phyloP scores from a whole-genome alignment of 2,113 vertebrate species.

The Oreochromis niloticus region DNA sequence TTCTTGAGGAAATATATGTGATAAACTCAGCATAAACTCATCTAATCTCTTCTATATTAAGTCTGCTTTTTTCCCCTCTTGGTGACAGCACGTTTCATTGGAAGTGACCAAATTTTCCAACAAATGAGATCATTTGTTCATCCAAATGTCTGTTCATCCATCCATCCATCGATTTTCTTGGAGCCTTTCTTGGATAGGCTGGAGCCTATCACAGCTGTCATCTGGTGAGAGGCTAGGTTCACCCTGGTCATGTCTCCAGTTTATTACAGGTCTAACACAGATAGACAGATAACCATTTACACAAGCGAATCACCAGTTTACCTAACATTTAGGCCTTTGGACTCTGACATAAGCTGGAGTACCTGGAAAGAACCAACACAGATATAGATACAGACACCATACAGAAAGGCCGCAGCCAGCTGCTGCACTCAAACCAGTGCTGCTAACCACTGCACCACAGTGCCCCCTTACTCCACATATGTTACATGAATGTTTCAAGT shows the following conservation, averaged over 20 bases:
- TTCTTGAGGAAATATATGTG: background rate
- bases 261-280: background rate
- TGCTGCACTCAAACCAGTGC: background rate
- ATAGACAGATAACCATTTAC: background rate
- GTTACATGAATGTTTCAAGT: background rate
- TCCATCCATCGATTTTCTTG: background rate
- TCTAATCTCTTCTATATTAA: background rate
- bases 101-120: background rate
- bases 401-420: background rate
- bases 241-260: background rate
- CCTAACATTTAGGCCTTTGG: background rate
- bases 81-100: background rate
- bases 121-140: background rate
- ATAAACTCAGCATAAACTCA: background rate
- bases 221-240: background rate
- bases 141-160: background rate
- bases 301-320: background rate
- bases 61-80: background rate
- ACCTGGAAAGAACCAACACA: background rate
- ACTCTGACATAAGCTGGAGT: background rate
- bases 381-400: background rate
- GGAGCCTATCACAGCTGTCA: background rate
- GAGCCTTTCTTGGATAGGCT: background rate
- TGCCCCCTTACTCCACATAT: background rate
- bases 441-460: background rate